These are phyloP conservation scores for Mnemiopsis leidyi DNA, from an alignment of 37 sponge, comb jelly and placozoan species.

Conservation along the genomic window DNA sequence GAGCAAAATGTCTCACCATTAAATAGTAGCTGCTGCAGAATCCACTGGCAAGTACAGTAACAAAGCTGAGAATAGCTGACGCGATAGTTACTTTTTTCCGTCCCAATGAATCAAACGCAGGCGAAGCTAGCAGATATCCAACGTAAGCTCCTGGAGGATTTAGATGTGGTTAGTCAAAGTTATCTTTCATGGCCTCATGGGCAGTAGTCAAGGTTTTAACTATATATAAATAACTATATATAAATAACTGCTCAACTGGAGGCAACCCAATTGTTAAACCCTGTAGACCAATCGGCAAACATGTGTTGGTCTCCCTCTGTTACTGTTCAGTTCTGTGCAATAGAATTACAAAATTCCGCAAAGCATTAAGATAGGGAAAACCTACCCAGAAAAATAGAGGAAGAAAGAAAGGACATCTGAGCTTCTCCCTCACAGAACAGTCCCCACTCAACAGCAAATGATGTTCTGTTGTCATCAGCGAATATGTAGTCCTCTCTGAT, in stretches of 20 bases:
- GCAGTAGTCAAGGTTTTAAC: too few species aligned
- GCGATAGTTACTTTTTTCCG: background rate
- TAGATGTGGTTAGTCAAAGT: too few species aligned
- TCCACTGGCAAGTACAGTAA: background rate
- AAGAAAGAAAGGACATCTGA: constrained; percentile 21
- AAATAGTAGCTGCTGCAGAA: background rate
- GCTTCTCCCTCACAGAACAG: constrained; percentile 25
- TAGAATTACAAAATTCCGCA: too few species aligned
- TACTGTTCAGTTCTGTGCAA: too few species aligned
- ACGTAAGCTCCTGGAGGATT: constrained; percentile 18
- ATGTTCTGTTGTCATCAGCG: background rate
- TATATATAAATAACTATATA: too few species aligned
- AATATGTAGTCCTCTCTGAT: background rate
- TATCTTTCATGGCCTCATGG: too few species aligned
- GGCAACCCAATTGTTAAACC: too few species aligned
- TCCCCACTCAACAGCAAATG: constrained; percentile 14
- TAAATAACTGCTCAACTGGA: too few species aligned
- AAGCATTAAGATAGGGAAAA: too few species aligned
- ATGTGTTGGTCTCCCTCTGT: too few species aligned
- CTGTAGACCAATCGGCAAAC: too few species aligned
- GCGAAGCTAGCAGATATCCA: background rate
- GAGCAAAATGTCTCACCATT: too few species aligned
- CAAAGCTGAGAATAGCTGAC: background rate
- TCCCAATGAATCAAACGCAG: background rate
- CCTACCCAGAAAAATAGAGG: background rate